Conservation (phyloP, 1,140 invertebrate species). For the Zaprionus davidi region DNA sequence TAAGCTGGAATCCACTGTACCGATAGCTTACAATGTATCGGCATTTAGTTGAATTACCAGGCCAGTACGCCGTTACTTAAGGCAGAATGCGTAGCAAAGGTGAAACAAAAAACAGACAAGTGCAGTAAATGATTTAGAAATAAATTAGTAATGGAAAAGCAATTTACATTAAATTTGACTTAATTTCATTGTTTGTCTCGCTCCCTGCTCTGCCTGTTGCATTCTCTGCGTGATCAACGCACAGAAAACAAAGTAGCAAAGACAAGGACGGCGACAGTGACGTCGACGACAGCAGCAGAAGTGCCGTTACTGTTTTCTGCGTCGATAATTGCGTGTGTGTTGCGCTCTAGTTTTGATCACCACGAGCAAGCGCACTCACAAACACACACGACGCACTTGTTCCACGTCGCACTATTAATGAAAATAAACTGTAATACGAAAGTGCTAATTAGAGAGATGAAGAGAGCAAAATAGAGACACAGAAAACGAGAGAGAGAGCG, state of each 20-base stretch:
- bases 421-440: constrained; percentile 71
- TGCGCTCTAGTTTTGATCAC: constrained; percentile 31
- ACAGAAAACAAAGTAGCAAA: background rate
- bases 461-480: background rate
- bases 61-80: background rate
- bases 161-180: background rate
- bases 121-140: background rate
- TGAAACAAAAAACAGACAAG: background rate
- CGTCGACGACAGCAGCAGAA: constrained; percentile 8
- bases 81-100: background rate
- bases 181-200: background rate
- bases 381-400: constrained; percentile 39
- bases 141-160: background rate
- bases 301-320: constrained; percentile 62
- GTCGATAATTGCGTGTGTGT: constrained; percentile 46
- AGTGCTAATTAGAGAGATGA: constrained; percentile 64
- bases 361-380: background rate
- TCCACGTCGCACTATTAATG: constrained; percentile 66
- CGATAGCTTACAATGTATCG: constrained; percentile 55
- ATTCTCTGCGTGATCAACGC: constrained; percentile 1
- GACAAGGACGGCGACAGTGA: background rate
- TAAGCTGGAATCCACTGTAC: too few relatives aligned
- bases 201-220: too few relatives aligned
- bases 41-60: constrained; percentile 50
- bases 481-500: background rate